These are phyloP conservation scores for Hipposideros armiger DNA, from an alignment of 2,113 vertebrate genomes.

Conservation along the genomic window DNA sequence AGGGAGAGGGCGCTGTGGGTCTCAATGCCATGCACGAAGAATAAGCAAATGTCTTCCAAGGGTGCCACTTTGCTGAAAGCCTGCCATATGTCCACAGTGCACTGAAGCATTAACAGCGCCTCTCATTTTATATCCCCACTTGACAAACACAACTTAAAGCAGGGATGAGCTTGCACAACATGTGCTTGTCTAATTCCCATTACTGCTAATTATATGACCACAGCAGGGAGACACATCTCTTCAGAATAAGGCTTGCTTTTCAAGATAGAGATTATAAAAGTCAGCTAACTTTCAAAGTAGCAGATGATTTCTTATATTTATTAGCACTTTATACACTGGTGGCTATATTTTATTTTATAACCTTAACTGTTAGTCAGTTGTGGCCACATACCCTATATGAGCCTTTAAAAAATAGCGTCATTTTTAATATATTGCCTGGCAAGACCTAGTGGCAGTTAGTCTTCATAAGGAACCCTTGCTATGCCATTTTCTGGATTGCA, in stretches of 20 bases:
- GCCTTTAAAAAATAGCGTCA: conserved; percentile 28
- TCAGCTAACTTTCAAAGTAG: background rate
- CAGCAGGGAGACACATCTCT: background rate
- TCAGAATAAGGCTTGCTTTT: conserved; percentile 5
- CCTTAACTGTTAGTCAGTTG: conserved; percentile 22
- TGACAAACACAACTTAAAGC: conserved; percentile 68
- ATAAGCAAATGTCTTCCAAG: conserved; percentile 67
- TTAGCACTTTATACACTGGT: background rate
- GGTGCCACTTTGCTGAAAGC: conserved; percentile 68
- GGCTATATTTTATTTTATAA: conserved; percentile 12
- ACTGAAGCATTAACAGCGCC: conserved; percentile 48
- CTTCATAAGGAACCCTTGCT: conserved; percentile 44
- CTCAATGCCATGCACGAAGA: background rate
- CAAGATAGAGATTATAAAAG: background rate
- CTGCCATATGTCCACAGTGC: conserved; percentile 61
- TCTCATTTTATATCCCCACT: conserved; percentile 53
- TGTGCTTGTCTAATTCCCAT: conserved; percentile 56
- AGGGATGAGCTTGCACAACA: conserved; percentile 47
- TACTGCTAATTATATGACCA: conserved; percentile 51
- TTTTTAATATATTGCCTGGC: conserved; percentile 53
- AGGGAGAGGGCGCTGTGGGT: conserved; percentile 1
- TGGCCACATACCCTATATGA: background rate
- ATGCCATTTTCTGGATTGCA: conserved; percentile 55
- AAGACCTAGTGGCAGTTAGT: background rate
- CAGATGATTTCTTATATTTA: background rate